These are phyloP conservation scores for Brenthis daphne DNA, from an alignment of 2,888 invertebrate genomes.

Conservation along the genomic window DNA sequence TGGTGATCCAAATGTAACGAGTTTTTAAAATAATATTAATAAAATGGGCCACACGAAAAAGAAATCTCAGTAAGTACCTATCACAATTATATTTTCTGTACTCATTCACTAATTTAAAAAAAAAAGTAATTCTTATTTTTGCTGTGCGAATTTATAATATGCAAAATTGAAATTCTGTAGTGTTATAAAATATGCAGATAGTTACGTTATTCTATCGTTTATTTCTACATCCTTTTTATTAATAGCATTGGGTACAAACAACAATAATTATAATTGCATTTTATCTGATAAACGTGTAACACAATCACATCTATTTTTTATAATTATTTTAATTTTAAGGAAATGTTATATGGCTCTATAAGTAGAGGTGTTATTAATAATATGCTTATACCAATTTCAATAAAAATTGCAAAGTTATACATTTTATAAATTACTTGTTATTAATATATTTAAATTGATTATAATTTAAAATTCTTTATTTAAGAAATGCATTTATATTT, in stretches of 20 bases:
- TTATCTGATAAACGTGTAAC: constrained; percentile 8
- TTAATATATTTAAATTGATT: too few relatives aligned
- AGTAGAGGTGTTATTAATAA: neutral
- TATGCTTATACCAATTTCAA: neutral
- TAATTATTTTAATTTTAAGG: neutral
- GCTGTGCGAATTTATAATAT: constrained; percentile 5
- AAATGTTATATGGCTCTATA: neutral
- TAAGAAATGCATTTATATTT: too few relatives aligned
- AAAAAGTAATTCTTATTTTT: neutral
- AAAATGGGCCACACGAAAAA: constrained; percentile 41
- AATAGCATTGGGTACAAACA: neutral
- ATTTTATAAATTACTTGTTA: too few relatives aligned
- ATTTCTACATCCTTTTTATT: neutral
- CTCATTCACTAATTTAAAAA: neutral
- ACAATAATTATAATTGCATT: neutral
- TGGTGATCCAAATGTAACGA: neutral
- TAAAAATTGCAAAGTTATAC: too few relatives aligned
- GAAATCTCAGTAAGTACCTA: constrained; percentile 35
- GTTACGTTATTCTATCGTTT: neutral
- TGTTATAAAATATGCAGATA: neutral
- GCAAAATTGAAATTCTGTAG: neutral
- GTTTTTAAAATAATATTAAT: neutral
- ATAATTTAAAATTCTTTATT: too few relatives aligned
- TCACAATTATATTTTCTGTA: neutral
- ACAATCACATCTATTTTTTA: neutral